A percentile compares a stretch with the other conserved stretches of the same genome.
Conservation (phyloP, 1,140 invertebrate genomes). For the Lutraria rhynchaena region DNA sequence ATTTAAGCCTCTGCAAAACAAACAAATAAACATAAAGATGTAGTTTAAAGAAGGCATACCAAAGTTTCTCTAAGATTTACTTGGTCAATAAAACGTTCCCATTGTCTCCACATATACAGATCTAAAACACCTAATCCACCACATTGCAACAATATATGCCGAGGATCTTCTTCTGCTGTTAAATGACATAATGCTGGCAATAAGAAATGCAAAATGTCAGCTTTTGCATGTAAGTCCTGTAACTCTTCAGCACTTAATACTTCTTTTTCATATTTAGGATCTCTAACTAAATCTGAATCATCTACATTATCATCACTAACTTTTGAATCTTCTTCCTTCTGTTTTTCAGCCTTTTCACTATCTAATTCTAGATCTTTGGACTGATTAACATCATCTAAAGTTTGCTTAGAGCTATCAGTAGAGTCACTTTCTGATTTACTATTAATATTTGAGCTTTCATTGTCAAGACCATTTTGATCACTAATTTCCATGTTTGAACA, state of each 20-base stretch:
- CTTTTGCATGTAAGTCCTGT: constrained; percentile 42
- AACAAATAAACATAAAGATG: too few species aligned
- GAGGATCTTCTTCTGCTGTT: constrained; percentile 44
- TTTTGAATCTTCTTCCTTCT: background rate
- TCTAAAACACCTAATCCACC: constrained; percentile 40
- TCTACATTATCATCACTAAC: background rate
- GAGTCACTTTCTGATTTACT: background rate
- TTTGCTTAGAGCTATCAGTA: background rate
- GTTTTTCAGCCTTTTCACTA: constrained; percentile 1
- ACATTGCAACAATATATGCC: constrained; percentile 31
- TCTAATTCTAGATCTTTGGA: background rate
- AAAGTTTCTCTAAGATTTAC: constrained; percentile 26
- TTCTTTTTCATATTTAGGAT: constrained; percentile 41
- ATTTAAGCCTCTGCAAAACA: too few species aligned
- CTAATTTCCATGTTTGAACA: background rate
- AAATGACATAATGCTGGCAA: constrained; percentile 54
- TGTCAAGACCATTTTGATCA: background rate
- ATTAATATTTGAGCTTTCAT: background rate
- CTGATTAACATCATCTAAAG: background rate
- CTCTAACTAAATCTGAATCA: background rate
- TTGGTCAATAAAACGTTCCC: constrained; percentile 40
- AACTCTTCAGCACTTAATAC: constrained; percentile 45
- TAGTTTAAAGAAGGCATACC: constrained; percentile 9
- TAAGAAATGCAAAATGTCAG: constrained; percentile 52
- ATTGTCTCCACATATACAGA: constrained; percentile 50